Evolutionary conservation across 2,797 vertebrate genomes (phyloP).

Genomic region (Sebastes cheni): DNA sequence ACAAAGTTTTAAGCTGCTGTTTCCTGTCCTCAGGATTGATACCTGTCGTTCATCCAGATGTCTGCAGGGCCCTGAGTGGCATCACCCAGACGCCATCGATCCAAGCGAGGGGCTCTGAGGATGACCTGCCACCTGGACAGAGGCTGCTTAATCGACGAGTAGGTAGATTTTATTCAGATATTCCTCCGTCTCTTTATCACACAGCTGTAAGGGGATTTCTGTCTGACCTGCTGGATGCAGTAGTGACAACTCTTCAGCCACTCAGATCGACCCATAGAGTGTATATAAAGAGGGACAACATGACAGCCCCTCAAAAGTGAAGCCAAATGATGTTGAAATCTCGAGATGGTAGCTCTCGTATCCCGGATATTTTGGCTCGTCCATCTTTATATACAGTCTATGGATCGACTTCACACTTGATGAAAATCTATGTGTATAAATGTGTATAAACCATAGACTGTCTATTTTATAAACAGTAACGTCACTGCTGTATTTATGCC

Average conservation of each 20-base stretch:
- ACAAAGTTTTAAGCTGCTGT: background rate
- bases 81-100: conserved; percentile 7
- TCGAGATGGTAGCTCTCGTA: rapidly evolving
- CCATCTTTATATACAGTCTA: no score
- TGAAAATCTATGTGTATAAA: no score
- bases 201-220: background rate
- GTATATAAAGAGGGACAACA: no score
- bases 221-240: background rate
- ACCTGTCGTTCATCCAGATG: background rate
- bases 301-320: no score
- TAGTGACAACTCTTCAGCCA: background rate
- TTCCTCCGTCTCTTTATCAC: background rate
- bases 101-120: background rate
- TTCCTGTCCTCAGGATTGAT: background rate
- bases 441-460: no score
- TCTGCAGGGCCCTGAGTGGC: background rate
- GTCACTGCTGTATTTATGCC: no score
- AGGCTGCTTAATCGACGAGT: background rate
- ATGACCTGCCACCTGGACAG: background rate
- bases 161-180: background rate
- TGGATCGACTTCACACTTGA: no score
- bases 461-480: no score
- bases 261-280: background rate
- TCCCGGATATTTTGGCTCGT: rapidly evolving
- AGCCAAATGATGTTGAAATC: no score